Evolutionary conservation across 2,113 vertebrate genomes (phyloP), one percentile per base, ranked within the genome.

Genomic region (Menidia beryllina): DNA sequence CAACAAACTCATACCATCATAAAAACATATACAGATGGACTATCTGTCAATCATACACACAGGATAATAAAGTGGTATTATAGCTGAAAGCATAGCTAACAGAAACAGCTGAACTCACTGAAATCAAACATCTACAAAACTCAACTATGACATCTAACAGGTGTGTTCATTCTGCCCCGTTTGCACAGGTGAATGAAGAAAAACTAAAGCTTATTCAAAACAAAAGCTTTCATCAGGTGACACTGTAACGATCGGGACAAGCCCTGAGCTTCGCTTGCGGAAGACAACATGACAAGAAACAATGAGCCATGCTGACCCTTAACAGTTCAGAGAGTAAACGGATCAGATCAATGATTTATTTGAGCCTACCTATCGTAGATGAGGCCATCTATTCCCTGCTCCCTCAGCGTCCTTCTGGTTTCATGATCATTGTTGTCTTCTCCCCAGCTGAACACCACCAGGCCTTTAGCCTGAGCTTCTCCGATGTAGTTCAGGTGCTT

Each of bases 391-490:
- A 99, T 95, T 30, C 97, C 96, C 66, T 94, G 93, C 74, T 96
- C 95, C 77, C 92, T 95, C 86, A 99, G 79, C 66, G 86, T 94
- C 82, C 76, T 94, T 69, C 98, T 93, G 91, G 91, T 98, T n/a
- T 96, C 95, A 0, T 96, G 95, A 48, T 98, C 93, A 14, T 99
- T 99, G 86, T 96, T 96, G 68, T 98, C 95, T 14, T 99, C 97
- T 0, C 97, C 98, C 97, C 98, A 99, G 47, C 96, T 95, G 87
- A 99, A 99, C 41, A 99, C 93, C 57, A 99, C 95, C 41, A 99
- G 91, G 57, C 95, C 96, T 90, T 97, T 98, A 7, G 95, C 93
- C 86, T 95, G 94, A 48, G 96, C 97, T 7, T 96, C 94, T 19
- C 84, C 69, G 53, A 99, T 91, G 68, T 90, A 94, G 0, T 82